Percentiles rank a stretch among this genome's conserved stretches.
phyloP scores from a whole-genome alignment of 2,113 vertebrate genomes.

The Lophotis ruficrista region DNA sequence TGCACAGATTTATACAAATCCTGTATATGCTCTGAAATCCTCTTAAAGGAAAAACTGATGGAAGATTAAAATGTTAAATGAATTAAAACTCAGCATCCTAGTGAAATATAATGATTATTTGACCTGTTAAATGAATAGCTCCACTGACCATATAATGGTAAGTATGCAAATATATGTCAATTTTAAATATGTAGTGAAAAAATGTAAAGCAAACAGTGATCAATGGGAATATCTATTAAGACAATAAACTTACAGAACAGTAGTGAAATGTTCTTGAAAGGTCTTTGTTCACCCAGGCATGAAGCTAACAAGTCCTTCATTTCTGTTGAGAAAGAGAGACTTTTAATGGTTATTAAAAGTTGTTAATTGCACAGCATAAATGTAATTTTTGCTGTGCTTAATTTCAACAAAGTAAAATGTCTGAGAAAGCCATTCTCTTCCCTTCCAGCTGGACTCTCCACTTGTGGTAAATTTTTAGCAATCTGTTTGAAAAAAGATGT shows the following conservation, averaged over 20 bases:
- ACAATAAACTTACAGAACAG: constrained; percentile 40
- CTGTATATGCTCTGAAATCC: constrained; percentile 74
- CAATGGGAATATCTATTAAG: constrained; percentile 53
- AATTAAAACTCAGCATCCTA: constrained; percentile 72
- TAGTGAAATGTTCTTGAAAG: constrained; percentile 30
- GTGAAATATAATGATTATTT: constrained; percentile 79
- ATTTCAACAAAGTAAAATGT: not conserved
- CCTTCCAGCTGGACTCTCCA: not conserved
- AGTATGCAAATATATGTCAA: constrained; percentile 59
- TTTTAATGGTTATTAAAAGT: not conserved
- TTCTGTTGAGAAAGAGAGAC: not conserved
- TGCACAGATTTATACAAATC: constrained; percentile 82
- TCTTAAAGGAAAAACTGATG: constrained; percentile 79
- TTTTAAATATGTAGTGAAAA: constrained; percentile 68
- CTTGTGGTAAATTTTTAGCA: not conserved
- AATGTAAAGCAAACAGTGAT: constrained; percentile 65
- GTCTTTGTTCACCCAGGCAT: not conserved
- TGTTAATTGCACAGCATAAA: not conserved
- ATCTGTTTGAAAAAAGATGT: not conserved
- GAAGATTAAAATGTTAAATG: constrained; percentile 82
- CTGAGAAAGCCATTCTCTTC: not conserved
- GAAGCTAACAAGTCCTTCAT: not conserved
- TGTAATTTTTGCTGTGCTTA: not conserved
- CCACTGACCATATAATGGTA: constrained; percentile 64
- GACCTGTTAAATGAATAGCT: constrained; percentile 75